Base-by-base conservation (phyloP, 2,113 vertebrate genomes). In the Morone chrysops region DNA sequence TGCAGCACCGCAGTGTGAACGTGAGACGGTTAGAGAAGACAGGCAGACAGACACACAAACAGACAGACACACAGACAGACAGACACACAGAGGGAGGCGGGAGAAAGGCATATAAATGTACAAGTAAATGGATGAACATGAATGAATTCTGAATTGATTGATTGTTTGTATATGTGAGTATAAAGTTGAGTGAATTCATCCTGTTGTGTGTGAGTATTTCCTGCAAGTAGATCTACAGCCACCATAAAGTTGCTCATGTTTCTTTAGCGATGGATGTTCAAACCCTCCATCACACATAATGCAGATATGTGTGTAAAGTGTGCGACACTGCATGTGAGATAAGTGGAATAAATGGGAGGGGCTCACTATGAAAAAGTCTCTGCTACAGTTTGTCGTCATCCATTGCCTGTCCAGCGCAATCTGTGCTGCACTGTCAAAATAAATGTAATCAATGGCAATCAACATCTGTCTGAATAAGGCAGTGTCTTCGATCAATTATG, bases 401-500 rank as follows among this genome's bases (percentile, higher is more conserved):
- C 36, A 9, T 57, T 5, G 31, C 54, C 66, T 59, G 45, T 45
- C 66, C 69, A 47, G 36, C 41, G 0, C 17, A 17, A 51, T 68
- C 63, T 74, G 45, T 60, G n/a, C 41, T 0, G 12, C 76, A 62
- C 13, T 53, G 45, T 36, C 43, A 80, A 75, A 77, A 70, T 75
- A 54, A 86, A 84, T 70, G 12, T 16, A 56, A 53, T 70, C 54
- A 65, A 5, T 43, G 59, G 48, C 25, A 25, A 57, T 8, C 43
- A 45, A 66, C 20, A 66, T 56, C 43, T 57, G 47, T 38, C 57
- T 25, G 70, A 63, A 3, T 16, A n/a, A 18, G 16, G 11, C 31
- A 14, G 7, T 54, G 13, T n/a, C 12, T 84, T 22, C 77, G 66
- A 89, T 82, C 73, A 73, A 70, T 60, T 60, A 38, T 38, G 70